Evolutionary conservation across 2,797 vertebrate species (phyloP), one percentile per base, ranked within the genome.

Genomic region (Thunnus albacares): DNA sequence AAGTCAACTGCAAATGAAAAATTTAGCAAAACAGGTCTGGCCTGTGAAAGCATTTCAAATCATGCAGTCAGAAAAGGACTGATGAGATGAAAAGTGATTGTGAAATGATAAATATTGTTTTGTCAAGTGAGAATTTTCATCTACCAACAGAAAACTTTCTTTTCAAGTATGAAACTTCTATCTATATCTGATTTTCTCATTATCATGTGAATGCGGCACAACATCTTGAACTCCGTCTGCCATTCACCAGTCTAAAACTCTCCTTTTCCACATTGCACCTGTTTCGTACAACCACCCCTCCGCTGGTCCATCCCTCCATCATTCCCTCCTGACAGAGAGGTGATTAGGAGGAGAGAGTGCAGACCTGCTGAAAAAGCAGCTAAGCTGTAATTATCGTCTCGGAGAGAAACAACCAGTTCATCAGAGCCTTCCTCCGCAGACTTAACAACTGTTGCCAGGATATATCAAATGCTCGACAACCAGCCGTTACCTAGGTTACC

Each of bases 341-440:
- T 87, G 87, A 89, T 90, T 88, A 86, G 80, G 68, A 79, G 79
- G 58, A 74, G 77, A 83, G 58, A 80, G 79, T 41, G 33, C 65
- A 86, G 87, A 87, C 81, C 72, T 89, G 89, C 89, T 90, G 89
- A 91, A 90, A 84, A 87, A 88, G 82, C 84, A 82, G 82, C 89
- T 90, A 81, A 79, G 88, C 85, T 75, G 73, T 88, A 91, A 93
- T 92, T 90, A 91, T 78, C 56, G 17, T 83, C 87, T 89, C 5
- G 5, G 77, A 89, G 28, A 87, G 83, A 92, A 89, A 90, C 87
- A 90, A 92, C 87, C 86, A 86, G 83, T 90, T 91, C 85, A 91
- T 90, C 91, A 87, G 87, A 81, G 85, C 79, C 81, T 62, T 87
- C 82, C 87, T 91, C 87, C 28, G 26, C 78, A 75, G 76, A 82